Percentiles rank a stretch among this genome's conserved stretches.
Conservation (phyloP, 2,888 invertebrate genomes). For the Leuctra nigra region DNA sequence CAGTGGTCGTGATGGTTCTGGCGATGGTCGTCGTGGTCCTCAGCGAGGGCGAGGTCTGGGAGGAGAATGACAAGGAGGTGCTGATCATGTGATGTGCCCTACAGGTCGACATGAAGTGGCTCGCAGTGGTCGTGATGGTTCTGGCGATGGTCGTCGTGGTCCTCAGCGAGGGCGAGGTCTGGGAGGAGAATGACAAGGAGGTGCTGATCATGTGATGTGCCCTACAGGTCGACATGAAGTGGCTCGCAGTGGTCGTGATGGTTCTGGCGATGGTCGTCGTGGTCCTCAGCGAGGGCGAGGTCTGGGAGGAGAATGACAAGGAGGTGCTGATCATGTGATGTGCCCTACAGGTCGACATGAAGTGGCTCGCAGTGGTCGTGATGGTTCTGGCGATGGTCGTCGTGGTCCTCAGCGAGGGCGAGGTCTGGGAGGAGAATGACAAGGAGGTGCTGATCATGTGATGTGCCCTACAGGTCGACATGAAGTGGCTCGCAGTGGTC, state of each 20-base stretch:
- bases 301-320: constrained; percentile 72
- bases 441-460: constrained; percentile 73
- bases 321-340: constrained; percentile 74
- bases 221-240: constrained; percentile 50
- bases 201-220: constrained; percentile 72
- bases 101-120: constrained; percentile 51
- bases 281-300: constrained; percentile 57
- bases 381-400: constrained; percentile 47
- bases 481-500: constrained; percentile 48
- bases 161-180: constrained; percentile 61
- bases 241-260: constrained; percentile 46
- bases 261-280: constrained; percentile 47
- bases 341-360: too few species aligned
- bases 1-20: constrained; percentile 45
- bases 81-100: constrained; percentile 73
- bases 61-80: constrained; percentile 72
- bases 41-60: constrained; percentile 67
- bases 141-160: constrained; percentile 47
- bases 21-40: constrained; percentile 45
- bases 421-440: constrained; percentile 73
- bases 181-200: constrained; percentile 74
- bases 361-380: constrained; percentile 47
- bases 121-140: constrained; percentile 44
- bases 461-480: too few species aligned
- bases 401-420: constrained; percentile 54